Base-by-base conservation (phyloP, 2,888 invertebrate genomes). In the Gasteruption jaculator region DNA sequence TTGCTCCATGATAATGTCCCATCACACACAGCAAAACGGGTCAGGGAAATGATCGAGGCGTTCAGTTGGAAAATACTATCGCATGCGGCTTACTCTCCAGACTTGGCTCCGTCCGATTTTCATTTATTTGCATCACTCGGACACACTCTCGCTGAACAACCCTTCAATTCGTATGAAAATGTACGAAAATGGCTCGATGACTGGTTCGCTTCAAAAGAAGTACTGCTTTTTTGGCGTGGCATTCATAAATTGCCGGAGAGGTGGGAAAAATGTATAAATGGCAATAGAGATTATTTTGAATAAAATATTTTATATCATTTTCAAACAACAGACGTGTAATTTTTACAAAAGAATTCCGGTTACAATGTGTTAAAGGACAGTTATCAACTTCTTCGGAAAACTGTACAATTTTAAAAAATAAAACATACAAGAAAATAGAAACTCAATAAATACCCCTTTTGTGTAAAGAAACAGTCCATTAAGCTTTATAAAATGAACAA, bases 91-190 rank as follows among this genome's bases (percentile, higher is more conserved):
- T 46, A 49, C 32, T 47, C 49, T 15, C 41, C 48, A 39, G 52
- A 50, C 37, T 42, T 45, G 26, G 43, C 48, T 14, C 43, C 43
- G 7, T 46, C 48, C 20, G 51, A 54, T 40, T 56, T 52, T 41
- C 39, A 51, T 41, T 34, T 54, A 34, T 54, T 52, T 24, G 27
- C 41, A 24, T 52, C 50, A 24, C 54, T 54, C 50, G 29, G 25
- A 16, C 37, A 49, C 43, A 45, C 35, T 40, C 45, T 50, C 42
- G 34, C 49, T 33, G 40, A 50, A 16, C 47, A 53, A 37, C 46
- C 38, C 37, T 54, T 54, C 43, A 24, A 6, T 29, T 46, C 43
- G 33, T 50, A 41, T 31, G 47, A 56, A 40, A 34, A 50, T 20
- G 20, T 22, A 10, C 27, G 32, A 45, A 47, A 46, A 35, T 50